These are phyloP conservation scores for Hydrochoerus hydrochaeris DNA, from an alignment of 2,113 vertebrate species.

Conservation along the genomic window DNA sequence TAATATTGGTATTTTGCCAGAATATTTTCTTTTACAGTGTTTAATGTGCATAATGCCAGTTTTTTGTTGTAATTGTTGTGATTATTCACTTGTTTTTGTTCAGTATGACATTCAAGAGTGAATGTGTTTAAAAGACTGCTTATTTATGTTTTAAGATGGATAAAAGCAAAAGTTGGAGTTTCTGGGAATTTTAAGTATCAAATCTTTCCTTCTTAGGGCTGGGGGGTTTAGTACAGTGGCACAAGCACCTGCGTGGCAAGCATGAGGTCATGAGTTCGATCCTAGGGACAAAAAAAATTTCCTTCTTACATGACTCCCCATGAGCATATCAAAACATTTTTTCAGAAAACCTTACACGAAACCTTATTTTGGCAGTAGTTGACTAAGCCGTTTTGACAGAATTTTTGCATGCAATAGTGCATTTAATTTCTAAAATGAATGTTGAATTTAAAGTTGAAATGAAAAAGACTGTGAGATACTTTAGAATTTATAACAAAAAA, in stretches of 20 bases:
- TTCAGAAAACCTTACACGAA: conserved; percentile 65
- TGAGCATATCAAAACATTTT: conserved; percentile 70
- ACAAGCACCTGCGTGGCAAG: too few species aligned
- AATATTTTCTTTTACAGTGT: conserved; percentile 67
- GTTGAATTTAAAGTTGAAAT: not conserved
- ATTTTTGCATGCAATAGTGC: conserved; percentile 67
- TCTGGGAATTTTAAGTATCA: conserved; percentile 66
- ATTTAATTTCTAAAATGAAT: conserved; percentile 66
- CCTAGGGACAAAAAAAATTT: too few species aligned
- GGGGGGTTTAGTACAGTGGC: too few species aligned
- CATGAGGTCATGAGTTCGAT: too few species aligned
- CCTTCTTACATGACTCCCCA: conserved; percentile 56
- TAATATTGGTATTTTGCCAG: conserved; percentile 44
- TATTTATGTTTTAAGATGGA: conserved; percentile 65
- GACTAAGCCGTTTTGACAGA: conserved; percentile 56
- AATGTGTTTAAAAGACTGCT: conserved; percentile 75
- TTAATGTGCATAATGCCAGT: conserved; percentile 81
- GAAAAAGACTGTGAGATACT: not conserved
- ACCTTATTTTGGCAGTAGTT: conserved; percentile 72
- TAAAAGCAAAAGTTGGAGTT: conserved; percentile 62
- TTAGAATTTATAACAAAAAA: not conserved
- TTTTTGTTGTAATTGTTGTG: conserved; percentile 78
- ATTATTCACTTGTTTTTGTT: conserved; percentile 68
- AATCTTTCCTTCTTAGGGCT: conserved; percentile 29
- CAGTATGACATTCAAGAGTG: conserved; percentile 72